Evolutionary conservation across 2,113 vertebrate species (phyloP), one percentile per base, ranked within the genome.

Genomic region (Poicephalus gulielmi): DNA sequence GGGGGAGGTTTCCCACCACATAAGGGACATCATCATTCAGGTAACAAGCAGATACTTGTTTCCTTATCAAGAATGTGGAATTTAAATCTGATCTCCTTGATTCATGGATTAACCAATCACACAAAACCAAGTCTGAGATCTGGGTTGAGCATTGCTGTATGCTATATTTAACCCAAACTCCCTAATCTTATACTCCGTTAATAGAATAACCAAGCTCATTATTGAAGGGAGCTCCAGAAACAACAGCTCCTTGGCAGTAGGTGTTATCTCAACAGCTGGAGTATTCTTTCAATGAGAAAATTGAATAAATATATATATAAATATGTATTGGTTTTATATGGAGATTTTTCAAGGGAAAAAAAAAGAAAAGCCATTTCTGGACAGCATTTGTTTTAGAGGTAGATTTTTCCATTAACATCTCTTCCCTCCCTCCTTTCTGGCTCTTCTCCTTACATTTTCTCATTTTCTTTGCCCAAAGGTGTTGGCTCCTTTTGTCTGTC

Each of bases 381-480:
- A 71, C 31, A 91, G 31, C 11, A 13, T 23, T 7, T 86, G n/a
- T 20, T 87, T 90, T 50, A 86, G 82, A 95, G 69, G 80, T 64
- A 78, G 47, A 78, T 91, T 96, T 95, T 95, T 96, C 92, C 91
- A 93, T 71, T 3, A 91, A 91, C 43, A 75, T 85, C 52, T 68
- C 82, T 87, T 86, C 39, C 49, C 67, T 93, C 73, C 90, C 37
- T 92, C 89, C 81, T 69, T 94, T 27, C 86, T 96, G 76, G 81
- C 88, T 93, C 52, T 70, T 92, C 49, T 89, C 41, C 44, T 87
- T 59, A 78, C 80, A 89, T 69, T 81, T 92, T 93, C 46, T 77
- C n/a, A 68, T 80, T 96, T 96, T 88, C 80, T 89, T 82, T 94
- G 80, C 93, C 75, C 83, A 91, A 80, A 88, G 86, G 76, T 91